Evolutionary conservation across 2,888 invertebrate species (phyloP), one percentile per base, ranked within the genome.

Genomic region (Agrenia bidenticulata): DNA sequence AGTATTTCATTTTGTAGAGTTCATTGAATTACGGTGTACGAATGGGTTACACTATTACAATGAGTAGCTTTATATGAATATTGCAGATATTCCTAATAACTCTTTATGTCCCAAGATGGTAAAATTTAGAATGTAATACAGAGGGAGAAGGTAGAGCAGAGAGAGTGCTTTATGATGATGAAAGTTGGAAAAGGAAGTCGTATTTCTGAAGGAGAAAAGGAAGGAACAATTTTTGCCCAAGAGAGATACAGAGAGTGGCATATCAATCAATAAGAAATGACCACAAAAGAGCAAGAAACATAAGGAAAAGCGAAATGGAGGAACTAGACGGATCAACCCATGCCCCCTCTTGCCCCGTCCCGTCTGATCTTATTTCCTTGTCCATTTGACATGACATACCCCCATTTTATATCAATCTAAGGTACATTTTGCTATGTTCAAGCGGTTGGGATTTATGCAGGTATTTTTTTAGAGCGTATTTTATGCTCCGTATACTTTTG

Each of bases 261-360:
- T 50, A 63, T 63, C 63, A 63, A 63, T 63, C 63, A 63, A 63
- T 63, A 57, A 51, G 23, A 57, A 63, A 63, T 63, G 57, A 45
- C n/a, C 15, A 15, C 9, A 45, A 45, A 45, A 45, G 45, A 15
- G 45, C n/a, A 15, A 45, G 32, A 45, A 45, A 45, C 19, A 17
- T 45, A 45, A 11, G 45, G n/a, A 45, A 45, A 45, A 45, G 45
- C 45, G 5, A 45, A n/a, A 19, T 39, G 9, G 15, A 39, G 39
- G 39, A 11, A 39, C 39, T 39, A 15, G 7, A 11, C 15, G 15
- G n/a, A 45, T 45, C n/a, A n/a, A 45, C 19, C 19, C 45, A 5
- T 45, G 45, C 41, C 51, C 19, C 51, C 51, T 19, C 24, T 5
- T 19, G 23, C 19, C 39, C 15, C 37, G 41, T 57, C 56, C 41